Conservation (phyloP, 2,888 invertebrate species). For the Drosophila histrio region DNA sequence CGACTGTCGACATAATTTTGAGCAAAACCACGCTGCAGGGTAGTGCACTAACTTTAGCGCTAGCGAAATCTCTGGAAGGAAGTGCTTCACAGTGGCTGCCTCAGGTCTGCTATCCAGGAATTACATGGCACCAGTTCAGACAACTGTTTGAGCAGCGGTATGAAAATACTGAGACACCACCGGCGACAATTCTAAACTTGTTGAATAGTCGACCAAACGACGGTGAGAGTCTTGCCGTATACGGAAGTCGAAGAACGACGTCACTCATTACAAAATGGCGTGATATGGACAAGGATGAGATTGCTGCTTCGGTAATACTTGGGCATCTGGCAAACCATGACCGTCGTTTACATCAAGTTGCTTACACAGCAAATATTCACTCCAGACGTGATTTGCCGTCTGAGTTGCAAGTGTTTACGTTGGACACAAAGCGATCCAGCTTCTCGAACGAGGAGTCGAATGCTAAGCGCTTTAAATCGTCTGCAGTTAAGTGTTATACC, state of each 20-base stretch:
- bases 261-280: constrained; percentile 4
- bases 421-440: not conserved
- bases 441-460: not conserved
- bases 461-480: not conserved
- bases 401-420: not conserved
- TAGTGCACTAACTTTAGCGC: constrained; percentile 4
- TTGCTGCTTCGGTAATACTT: not conserved
- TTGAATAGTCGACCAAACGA: constrained; percentile 2
- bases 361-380: not conserved
- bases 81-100: constrained; percentile 1
- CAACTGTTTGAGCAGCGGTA: not conserved
- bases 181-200: not conserved
- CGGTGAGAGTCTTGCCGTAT: not conserved
- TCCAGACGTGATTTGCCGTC: not conserved
- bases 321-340: not conserved
- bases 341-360: not conserved
- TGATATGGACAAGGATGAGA: not conserved
- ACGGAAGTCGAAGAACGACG: not conserved
- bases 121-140: not conserved
- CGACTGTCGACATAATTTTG: constrained; percentile 7
- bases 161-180: constrained; percentile 2
- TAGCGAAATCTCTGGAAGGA: constrained; percentile 1
- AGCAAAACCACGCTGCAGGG: not conserved
- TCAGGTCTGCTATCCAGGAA: not conserved
- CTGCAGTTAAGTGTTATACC: not conserved